Evolutionary conservation across 2,797 vertebrate genomes (phyloP).

Genomic region (Spheniscus humboldti): DNA sequence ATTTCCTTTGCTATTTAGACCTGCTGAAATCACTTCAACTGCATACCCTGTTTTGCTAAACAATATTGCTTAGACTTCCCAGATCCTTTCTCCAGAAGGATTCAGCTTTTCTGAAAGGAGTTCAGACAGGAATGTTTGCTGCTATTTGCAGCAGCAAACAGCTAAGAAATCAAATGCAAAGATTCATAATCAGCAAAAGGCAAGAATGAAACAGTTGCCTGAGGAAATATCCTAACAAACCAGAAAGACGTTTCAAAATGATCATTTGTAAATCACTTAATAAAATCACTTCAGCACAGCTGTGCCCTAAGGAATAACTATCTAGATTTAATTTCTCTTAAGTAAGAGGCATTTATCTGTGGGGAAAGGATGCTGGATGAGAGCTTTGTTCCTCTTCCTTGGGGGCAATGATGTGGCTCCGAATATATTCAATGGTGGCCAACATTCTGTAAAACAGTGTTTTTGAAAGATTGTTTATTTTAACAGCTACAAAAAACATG

Average conservation of each 20-base stretch:
- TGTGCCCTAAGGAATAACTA: constrained; percentile 5
- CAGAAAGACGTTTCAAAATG: neutral
- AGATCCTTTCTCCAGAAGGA: neutral
- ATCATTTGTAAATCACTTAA: constrained; percentile 12
- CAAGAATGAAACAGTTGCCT: neutral
- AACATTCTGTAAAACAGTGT: neutral
- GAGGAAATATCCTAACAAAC: neutral
- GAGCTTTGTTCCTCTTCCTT: neutral
- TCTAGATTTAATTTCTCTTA: constrained; percentile 30
- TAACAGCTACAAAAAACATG: neutral
- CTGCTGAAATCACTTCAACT: neutral
- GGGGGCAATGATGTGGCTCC: neutral
- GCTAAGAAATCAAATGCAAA: neutral
- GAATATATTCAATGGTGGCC: neutral
- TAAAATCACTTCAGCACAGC: constrained; percentile 2
- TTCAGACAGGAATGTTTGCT: neutral
- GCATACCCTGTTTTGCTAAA: neutral
- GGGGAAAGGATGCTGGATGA: neutral
- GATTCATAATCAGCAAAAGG: neutral
- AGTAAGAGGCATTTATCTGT: constrained; percentile 3
- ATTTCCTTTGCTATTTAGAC: neutral
- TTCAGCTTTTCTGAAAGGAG: neutral
- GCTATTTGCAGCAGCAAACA: neutral
- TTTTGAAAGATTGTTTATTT: constrained; percentile 17
- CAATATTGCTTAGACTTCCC: neutral